Conservation (phyloP, 2,113 vertebrate species). For the Origma solitaria region DNA sequence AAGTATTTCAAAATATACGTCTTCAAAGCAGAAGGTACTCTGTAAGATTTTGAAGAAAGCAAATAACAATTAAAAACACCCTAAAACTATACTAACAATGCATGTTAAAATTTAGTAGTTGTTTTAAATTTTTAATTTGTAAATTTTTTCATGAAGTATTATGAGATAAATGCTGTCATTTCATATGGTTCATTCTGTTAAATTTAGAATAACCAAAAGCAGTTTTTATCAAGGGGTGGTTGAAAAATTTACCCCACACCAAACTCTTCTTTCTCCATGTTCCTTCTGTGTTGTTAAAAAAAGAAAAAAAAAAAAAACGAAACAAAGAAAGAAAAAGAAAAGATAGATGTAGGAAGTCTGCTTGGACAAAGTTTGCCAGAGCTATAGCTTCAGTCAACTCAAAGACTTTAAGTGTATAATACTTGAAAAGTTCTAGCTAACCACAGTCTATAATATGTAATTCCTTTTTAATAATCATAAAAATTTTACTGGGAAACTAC, state of each 20-base stretch:
- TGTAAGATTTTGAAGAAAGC: neutral
- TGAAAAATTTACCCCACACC: neutral
- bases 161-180: neutral
- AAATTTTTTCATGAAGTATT: neutral
- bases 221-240: neutral
- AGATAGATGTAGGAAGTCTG: neutral
- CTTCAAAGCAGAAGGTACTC: neutral
- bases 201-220: neutral
- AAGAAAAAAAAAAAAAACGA: fast-evolving
- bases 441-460: neutral
- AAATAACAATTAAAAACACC: neutral
- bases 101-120: neutral
- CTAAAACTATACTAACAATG: neutral
- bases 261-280: neutral
- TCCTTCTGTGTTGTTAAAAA: neutral
- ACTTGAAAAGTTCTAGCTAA: neutral
- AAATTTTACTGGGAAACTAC: neutral
- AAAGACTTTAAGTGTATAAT: neutral
- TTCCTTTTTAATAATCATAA: neutral
- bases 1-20: neutral
- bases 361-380: neutral
- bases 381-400: neutral
- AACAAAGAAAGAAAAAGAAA: no score
- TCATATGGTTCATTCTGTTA: neutral
- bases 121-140: neutral